Base-by-base conservation (phyloP, 2,113 vertebrate genomes). In the Gobius niger region DNA sequence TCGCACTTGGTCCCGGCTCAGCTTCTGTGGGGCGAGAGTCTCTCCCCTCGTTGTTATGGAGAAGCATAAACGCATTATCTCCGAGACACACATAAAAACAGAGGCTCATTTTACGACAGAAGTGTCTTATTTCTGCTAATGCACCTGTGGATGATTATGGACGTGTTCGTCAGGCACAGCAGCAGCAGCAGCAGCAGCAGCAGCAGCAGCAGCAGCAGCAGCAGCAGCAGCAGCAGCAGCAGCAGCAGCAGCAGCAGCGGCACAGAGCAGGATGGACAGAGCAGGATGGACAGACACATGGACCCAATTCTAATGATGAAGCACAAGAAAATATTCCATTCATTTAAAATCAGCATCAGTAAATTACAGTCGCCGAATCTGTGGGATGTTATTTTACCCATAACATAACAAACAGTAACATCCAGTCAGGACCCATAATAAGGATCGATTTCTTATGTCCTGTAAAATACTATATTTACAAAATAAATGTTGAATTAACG, bases 11-110 rank as follows among this genome's bases (percentile, higher is more conserved):
- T 24, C 53, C 90, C 83, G 73, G 67, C 68, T 83, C 78, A 77
- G 82, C 94, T 93, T 95, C 95, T 96, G 93, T 95, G 90, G 93
- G 91, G 12, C 13, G 75, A 87, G 92, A 93, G 93, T 90, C 91
- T 92, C 91, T 93, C 90, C 88, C 24, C 24, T 24, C 1, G 3
- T 24, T 24, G 24, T 93, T 90, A 93, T 92, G 91, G 93, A 91
- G 94, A 95, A 60, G 16, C n/a, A 3, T 75, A 76, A 70, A 47
- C 44, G 72, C 46, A 68, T 71, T 83, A 72, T 79, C 83, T 83
- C 76, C 85, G 80, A 77, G 66, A 68, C 56, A 47, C n/a, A 24
- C 14, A 78, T 61, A 65, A 51, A 68, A n/a, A 51, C 61, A 62
- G 13, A 63, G 53, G 40, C 54, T 44, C 46, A 42, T 63, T 65